A percentile compares a stretch with the other conserved stretches of the same genome.
Conservation (phyloP, 2,888 invertebrate genomes). For the Tiphia femorata region DNA sequence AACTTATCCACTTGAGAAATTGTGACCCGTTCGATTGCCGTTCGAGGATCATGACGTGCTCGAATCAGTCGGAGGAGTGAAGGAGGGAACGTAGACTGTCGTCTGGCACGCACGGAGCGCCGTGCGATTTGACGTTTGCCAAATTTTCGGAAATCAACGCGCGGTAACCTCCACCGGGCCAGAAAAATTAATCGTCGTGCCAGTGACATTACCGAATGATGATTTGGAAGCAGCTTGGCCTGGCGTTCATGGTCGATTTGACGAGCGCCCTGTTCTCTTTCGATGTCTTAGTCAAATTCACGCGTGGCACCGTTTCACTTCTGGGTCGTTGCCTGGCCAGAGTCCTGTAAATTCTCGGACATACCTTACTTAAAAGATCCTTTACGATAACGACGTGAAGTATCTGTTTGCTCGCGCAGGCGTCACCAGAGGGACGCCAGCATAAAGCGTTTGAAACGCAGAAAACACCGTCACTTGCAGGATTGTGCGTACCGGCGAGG, state of each 20-base stretch:
- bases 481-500: slow-evolving; percentile 16
- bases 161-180: slow-evolving; percentile 14
- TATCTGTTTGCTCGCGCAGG: slow-evolving; percentile 19
- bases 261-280: too few species aligned
- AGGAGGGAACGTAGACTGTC: not conserved
- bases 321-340: slow-evolving; percentile 34
- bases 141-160: not conserved
- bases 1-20: too few species aligned
- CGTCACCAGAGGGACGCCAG: slow-evolving; percentile 26
- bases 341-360: slow-evolving; percentile 39
- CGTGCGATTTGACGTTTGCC: not conserved
- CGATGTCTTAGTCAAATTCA: slow-evolving; percentile 33
- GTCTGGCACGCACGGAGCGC: slow-evolving; percentile 2
- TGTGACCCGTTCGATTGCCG: too few species aligned
- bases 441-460: slow-evolving; percentile 34
- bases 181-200: slow-evolving; percentile 36
- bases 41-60: too few species aligned
- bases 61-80: not conserved
- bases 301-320: slow-evolving; percentile 21
- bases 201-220: too few species aligned
- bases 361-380: too few species aligned
- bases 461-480: slow-evolving; percentile 19
- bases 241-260: too few species aligned
- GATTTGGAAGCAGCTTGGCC: too few species aligned
- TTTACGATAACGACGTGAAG: too few species aligned